Percentiles rank a stretch among this genome's conserved stretches.
Conservation (phyloP, 2,113 vertebrate genomes). For the Gymnorhina tibicen region DNA sequence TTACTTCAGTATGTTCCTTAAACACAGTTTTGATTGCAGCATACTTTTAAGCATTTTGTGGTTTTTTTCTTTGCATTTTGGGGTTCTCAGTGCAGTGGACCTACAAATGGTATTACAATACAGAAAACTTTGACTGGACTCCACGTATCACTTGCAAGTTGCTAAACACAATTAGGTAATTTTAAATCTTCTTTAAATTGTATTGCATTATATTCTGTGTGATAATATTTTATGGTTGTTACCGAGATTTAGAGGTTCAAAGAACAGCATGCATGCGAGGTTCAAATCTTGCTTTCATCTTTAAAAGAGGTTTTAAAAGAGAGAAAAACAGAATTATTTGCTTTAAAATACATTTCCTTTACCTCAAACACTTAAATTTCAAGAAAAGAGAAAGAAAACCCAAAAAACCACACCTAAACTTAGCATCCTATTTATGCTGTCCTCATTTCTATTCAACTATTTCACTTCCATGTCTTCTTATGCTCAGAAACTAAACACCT, state of each 20-base stretch:
- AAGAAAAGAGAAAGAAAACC: background rate
- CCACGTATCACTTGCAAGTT: background rate
- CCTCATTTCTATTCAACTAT: background rate
- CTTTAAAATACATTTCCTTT: background rate
- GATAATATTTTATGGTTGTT: constrained; percentile 11
- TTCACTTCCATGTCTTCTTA: background rate
- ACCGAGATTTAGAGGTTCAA: constrained; percentile 33
- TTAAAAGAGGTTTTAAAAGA: background rate
- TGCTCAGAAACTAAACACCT: background rate
- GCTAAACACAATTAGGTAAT: background rate
- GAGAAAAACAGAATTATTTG: background rate
- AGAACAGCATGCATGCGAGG: background rate
- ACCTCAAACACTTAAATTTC: background rate
- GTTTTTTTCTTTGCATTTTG: background rate
- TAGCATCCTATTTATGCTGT: background rate
- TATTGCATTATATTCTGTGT: background rate
- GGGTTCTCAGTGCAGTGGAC: accelerated
- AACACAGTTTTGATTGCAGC: background rate
- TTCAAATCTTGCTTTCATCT: background rate
- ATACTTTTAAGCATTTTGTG: background rate
- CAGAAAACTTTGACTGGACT: background rate
- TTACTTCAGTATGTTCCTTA: background rate
- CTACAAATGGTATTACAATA: background rate
- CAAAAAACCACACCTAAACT: background rate
- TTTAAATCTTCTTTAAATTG: constrained; percentile 12